Evolutionary conservation across 64 coral and sea anemone genomes (phyloP).

Genomic region (Hydrozoanthus tunicans): DNA sequence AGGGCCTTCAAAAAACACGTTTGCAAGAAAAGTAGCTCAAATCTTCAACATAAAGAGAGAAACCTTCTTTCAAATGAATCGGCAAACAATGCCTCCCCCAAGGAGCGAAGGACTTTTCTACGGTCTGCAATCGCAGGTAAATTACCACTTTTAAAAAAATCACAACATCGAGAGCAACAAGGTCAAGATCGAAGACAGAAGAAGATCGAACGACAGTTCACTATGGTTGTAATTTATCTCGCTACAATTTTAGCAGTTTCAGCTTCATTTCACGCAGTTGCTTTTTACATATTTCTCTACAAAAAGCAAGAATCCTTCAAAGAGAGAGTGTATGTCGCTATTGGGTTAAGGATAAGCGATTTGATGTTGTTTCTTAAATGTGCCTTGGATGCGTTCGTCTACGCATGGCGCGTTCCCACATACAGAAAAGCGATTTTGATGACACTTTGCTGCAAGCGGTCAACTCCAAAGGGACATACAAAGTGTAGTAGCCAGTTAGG

Average conservation of each 20-base stretch:
- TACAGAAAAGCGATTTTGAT: conserved; percentile 42
- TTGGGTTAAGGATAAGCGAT: conserved; percentile 75
- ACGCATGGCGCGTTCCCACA: conserved; percentile 77
- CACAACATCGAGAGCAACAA: neutral
- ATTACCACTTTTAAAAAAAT: neutral
- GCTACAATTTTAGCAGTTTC: conserved; percentile 69
- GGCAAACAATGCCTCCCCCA: neutral
- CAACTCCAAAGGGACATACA: neutral
- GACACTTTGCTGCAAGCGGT: neutral
- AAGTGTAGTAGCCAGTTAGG: neutral
- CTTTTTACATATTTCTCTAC: conserved; percentile 84
- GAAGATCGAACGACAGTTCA: conserved; percentile 59
- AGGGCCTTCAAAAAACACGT: conserved; percentile 58
- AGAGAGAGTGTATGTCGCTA: conserved; percentile 58
- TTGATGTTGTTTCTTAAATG: conserved; percentile 78
- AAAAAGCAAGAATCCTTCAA: conserved; percentile 30
- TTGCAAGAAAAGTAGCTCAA: neutral
- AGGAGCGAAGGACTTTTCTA: neutral
- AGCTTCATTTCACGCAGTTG: conserved; percentile 63
- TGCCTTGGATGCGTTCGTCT: conserved; percentile 72
- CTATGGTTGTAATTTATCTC: conserved; percentile 66
- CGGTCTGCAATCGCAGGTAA: neutral
- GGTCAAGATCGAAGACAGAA: neutral
- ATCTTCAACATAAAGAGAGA: neutral
- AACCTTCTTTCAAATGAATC: neutral